Evolutionary conservation across 2,113 vertebrate genomes (phyloP).

Genomic region (Carollia perspicillata): DNA sequence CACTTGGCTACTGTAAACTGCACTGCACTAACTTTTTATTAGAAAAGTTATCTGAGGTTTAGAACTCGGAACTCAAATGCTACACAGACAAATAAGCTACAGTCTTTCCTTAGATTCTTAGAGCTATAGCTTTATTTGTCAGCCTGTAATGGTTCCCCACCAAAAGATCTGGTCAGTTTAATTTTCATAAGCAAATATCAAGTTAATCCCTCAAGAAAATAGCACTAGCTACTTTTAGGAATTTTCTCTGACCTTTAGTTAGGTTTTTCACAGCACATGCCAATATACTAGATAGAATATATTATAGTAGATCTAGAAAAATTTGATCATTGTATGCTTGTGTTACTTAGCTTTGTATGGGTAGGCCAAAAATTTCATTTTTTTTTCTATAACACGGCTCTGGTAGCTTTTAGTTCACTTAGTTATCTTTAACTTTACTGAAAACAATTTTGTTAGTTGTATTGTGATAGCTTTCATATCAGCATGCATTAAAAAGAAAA

Average conservation of each 20-base stretch:
- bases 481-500: too few species aligned
- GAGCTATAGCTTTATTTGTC: neutral
- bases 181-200: neutral
- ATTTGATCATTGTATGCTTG: neutral
- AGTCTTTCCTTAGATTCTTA: neutral
- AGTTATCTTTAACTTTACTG: too few species aligned
- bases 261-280: neutral
- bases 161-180: neutral
- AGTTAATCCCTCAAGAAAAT: neutral
- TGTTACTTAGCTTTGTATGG: neutral
- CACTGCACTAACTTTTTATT: too few species aligned
- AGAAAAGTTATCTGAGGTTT: neutral
- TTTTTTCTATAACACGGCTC: too few species aligned
- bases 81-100: neutral
- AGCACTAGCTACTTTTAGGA: neutral
- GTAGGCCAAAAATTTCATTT: too few species aligned
- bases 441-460: too few species aligned
- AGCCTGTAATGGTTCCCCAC: neutral
- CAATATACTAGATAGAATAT: neutral
- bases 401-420: too few species aligned
- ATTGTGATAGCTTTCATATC: too few species aligned
- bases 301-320: neutral
- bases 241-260: neutral
- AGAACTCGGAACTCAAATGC: neutral
- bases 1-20: too few species aligned